Evolutionary conservation across 2,113 vertebrate species (phyloP).

Genomic region (Parus major): DNA sequence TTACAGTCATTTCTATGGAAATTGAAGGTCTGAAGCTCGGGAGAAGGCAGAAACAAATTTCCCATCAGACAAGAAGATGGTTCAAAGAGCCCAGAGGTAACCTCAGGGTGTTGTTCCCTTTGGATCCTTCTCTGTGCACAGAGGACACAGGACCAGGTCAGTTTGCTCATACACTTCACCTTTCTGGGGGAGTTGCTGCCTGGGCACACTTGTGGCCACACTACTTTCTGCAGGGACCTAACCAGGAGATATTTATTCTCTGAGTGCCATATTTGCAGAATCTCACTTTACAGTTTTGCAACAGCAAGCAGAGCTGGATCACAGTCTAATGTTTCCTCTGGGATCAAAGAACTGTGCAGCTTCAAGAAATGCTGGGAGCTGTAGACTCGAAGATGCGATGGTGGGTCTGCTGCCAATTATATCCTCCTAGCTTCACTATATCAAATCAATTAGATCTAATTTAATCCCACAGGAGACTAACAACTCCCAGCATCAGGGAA

Average conservation of each 20-base stretch:
- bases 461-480: background rate
- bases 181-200: background rate
- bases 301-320: background rate
- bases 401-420: background rate
- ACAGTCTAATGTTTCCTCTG: background rate
- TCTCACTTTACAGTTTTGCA: background rate
- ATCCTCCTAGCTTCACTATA: background rate
- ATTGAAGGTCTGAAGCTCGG: background rate
- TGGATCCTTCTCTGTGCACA: background rate
- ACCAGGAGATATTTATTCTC: background rate
- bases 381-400: background rate
- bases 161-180: background rate
- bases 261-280: background rate
- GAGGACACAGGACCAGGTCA: background rate
- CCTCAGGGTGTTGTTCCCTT: background rate
- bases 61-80: background rate
- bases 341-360: slow-evolving; percentile 24
- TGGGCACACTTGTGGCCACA: background rate
- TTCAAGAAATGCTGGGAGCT: slow-evolving; percentile 18
- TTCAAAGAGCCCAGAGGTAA: background rate
- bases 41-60: background rate
- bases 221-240: background rate
- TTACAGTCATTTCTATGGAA: background rate
- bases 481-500: background rate
- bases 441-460: background rate